Evolutionary conservation across 2,797 vertebrate species (phyloP), one percentile per base, ranked within the genome.

Genomic region (Eutrigla gurnardus): DNA sequence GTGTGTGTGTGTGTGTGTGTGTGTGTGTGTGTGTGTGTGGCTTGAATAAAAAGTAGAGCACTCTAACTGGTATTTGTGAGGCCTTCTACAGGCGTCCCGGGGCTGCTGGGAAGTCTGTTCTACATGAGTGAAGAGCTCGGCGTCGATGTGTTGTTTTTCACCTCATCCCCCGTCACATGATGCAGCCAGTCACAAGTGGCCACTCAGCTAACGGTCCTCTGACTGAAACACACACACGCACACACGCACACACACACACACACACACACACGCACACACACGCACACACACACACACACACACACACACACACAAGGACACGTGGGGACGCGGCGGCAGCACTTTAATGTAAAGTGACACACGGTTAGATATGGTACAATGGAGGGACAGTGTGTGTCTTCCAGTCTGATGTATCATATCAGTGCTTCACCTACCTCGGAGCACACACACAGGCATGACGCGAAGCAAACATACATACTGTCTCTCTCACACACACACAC

Each of bases 321-420:
- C 42, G 49, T 5, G 13, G 65, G 77, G 59, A 12, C 62, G 77
- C 4, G 36, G 42, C 45, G 0, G 3, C 50, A 25, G 36, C 18
- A 4, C 7, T 12, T 36, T 80, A 52, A 84, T 75, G 42, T 63
- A 65, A 74, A 73, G 70, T 78, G 75, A 84, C 84, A 73, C 77
- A 72, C 57, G 49, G 74, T 77, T 81, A 75, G 72, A 82, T 75
- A 17, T 54, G 72, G 60, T 40, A 70, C 68, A 40, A 42, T 10
- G n/a, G 36, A 70, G 58, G 57, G 68, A 45, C 57, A 70, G 59
- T 43, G 64, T 66, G 66, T 68, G 76, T 85, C 64, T 75, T 61
- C 66, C 36, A 43, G 65, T 32, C 42, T 76, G 68, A 73, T 69
- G 47, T 49, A 82, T 69, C 14, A 45, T 77, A 9, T 50, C 43